Evolutionary conservation across 2,113 vertebrate genomes (phyloP).

Genomic region (Megalops atlanticus): DNA sequence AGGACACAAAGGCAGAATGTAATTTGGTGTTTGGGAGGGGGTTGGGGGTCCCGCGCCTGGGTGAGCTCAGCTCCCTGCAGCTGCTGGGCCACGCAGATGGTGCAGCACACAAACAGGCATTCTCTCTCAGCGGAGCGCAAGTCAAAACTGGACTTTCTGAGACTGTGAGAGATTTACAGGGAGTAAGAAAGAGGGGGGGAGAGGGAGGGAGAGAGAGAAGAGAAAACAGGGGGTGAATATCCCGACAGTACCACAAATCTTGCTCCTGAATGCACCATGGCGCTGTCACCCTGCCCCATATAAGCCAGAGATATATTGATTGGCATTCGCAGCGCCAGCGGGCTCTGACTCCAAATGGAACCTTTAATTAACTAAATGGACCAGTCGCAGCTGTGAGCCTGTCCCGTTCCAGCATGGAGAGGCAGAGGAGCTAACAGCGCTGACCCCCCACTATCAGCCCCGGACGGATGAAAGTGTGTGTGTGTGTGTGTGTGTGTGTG

Average conservation of each 20-base stretch:
- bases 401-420: neutral
- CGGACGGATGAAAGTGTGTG: neutral
- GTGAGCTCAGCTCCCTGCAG: conserved; percentile 33
- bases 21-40: neutral
- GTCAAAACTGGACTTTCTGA: neutral
- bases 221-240: neutral
- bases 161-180: conserved; percentile 34
- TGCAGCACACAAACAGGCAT: conserved; percentile 44
- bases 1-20: neutral
- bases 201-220: conserved; percentile 51
- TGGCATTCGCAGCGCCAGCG: conserved; percentile 69
- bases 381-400: conserved; percentile 64
- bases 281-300: conserved; percentile 50
- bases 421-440: neutral
- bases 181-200: conserved; percentile 19
- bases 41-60: neutral
- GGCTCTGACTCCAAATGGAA: conserved; percentile 74
- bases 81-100: conserved; percentile 53
- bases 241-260: conserved; percentile 65
- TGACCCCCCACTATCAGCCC: neutral
- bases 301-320: conserved; percentile 75
- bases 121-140: conserved; percentile 17
- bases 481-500: neutral
- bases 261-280: conserved; percentile 49
- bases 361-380: conserved; percentile 85